Evolutionary conservation across 2,888 invertebrate genomes (phyloP), one percentile per base, ranked within the genome.

Genomic region (Leptinotarsa juncta): DNA sequence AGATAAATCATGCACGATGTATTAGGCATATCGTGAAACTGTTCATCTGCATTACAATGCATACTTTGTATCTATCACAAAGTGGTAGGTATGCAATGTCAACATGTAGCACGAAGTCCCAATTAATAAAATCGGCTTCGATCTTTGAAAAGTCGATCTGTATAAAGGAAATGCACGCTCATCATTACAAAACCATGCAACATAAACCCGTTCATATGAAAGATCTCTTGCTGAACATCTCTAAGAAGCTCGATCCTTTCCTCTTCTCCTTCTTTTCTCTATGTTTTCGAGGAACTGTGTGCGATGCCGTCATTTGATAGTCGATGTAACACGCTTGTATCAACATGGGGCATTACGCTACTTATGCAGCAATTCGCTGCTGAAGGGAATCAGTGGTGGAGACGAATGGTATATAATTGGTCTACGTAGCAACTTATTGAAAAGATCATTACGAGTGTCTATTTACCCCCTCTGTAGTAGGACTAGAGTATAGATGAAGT

Each of bases 271-370:
- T 62, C 26, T 62, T 62, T 42, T 5, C 62, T 62, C 62, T 32
- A 12, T 42, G 62, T 16, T 62, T 62, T 62, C 26, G 62, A 62
- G 12, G 62, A 18, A 62, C 42, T n/a, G 60, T 72, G 72, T 67
- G 57, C 48, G 72, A 80, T 81, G 78, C 74, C 78, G 76, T 77
- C 74, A 65, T 68, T 72, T 74, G 81, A 81, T 81, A 81, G 78
- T 72, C 50, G 71, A 65, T 69, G 73, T 77, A 73, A 75, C 77
- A 79, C 77, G 79, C 78, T 79, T 78, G 81, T 81, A 79, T 73
- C 79, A 78, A 81, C 78, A 80, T 78, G 77, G 79, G 72, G 78
- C 78, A 78, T 74, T 74, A 68, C 76, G 75, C 73, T 76, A 75
- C 72, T 75, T 77, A 49, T 62, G 42, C 18, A 62, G 62, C 18